Evolutionary conservation across 2,888 invertebrate genomes (phyloP), one percentile per base, ranked within the genome.

Genomic region (Thera obeliscata): DNA sequence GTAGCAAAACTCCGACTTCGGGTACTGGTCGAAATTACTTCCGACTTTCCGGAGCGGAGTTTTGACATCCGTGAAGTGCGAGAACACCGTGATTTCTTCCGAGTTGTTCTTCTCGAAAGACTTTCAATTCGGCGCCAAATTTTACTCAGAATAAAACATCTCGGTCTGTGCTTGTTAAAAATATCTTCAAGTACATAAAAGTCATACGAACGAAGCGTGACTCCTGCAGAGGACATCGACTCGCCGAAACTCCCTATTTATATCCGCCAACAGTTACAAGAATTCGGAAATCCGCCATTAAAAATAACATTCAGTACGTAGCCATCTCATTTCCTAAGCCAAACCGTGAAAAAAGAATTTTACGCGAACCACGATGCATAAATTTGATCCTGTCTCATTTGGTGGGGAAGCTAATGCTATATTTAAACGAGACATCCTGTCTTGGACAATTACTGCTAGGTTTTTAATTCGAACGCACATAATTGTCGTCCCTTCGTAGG

Each of bases 361-460:
- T 12, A 54, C 70, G 78, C 76, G 62, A 71, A 74, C 74, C 70
- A 71, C 66, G 69, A 48, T 71, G 64, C 66, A 74, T 72, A 72
- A 74, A 69, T 75, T 63, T 71, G 58, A 75, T 77, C 72, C 78
- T 73, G 74, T 71, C 68, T 69, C 76, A 67, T 71, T 74, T 73
- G 56, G 73, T 72, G 69, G 66, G 67, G 69, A 62, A 63, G 74
- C 38, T 46, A 48, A 55, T 48, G 50, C 81, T 79, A 77, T 77
- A 78, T 77, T 77, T 83, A 83, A 79, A 78, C 75, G 77, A 77
- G 78, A 81, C 84, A 81, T 83, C 83, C 84, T 80, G 80, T 75
- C 78, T 73, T 72, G 60, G 63, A 62, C 70, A 67, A 76, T 78
- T 74, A 73, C 65, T 58, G 63, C 38, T 66, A 64, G 69, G 9